Evolutionary conservation across 2,113 vertebrate species (phyloP), one percentile per base, ranked within the genome.

Genomic region (Podarcis cretensis): DNA sequence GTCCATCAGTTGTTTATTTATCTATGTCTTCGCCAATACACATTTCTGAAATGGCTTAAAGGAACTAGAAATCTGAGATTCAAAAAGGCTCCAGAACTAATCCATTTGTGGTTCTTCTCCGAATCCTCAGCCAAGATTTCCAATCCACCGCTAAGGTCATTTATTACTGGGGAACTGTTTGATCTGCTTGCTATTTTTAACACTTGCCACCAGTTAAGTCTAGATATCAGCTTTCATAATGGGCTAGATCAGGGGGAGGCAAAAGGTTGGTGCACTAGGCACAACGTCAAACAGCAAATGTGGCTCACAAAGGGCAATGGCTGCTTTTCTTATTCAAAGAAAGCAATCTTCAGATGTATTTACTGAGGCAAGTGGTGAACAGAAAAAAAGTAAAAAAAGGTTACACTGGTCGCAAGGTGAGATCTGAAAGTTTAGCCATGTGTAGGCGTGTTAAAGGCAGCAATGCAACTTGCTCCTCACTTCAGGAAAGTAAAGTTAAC

Each of bases 121-220:
- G 77, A 93, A 88, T 87, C 90, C 89, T 91, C 85, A 90, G 85
- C 27, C 88, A 37, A 76, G 78, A 87, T 25, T 95, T 90, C 92
- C 91, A 93, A 81, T 92, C 54, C 4, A 54, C 84, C 90, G 88
- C 81, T 96, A 93, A 91, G 92, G 94, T 95, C 90, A 94, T 85
- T 95, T 93, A 91, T 95, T 95, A 90, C 88, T n/a, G 92, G 88
- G 35, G 86, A 84, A 92, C 90, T 75, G 94, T 95, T 95, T 96
- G 94, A 96, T 96, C 92, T 90, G 77, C 90, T 90, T 78, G 89
- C 93, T 89, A 84, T 93, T 95, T 96, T 96, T 90, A 94, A 94
- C 93, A 92, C 93, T 87, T 91, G 92, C 89, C 91, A 91, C 79
- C 57, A 93, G 30, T 95, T 93, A 91, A 54, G 73, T 88, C 85